Base-by-base conservation (phyloP, 1,140 invertebrate genomes). In the Drosophila triauraria region DNA sequence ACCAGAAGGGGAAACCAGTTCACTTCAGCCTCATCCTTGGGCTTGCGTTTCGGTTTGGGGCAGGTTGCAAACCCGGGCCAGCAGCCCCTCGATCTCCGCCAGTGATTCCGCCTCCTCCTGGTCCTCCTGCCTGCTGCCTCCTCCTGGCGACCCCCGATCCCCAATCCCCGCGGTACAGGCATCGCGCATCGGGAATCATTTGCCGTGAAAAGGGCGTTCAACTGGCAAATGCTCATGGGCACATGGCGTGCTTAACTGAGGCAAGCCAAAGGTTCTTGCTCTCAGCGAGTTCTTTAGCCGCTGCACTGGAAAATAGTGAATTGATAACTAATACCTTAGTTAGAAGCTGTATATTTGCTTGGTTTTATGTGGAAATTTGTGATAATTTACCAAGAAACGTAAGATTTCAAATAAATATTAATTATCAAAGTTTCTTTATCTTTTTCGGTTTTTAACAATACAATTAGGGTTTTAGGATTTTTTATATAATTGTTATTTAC, bases 141-240 rank as follows among this genome's bases (percentile, higher is more conserved):
- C 30, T 38, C 35, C 35, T 38, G 32, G 46, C 42, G 30, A 35
- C 35, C 50, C 17, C 25, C 25, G 23, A 20, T 64, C 44, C 53
- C 43, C 25, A 9, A 51, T 59, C 51, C 35, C 69, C 35, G 17
- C 23, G 75, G 67, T 78, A 71, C 76, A 63, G 76, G 64, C 78
- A 61, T 72, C 53, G 67, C 54, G 53, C 75, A 82, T 78, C 60
- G 69, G 76, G 86, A 92, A 91, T 87, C 85, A 92, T 86, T 84
- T 92, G 91, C 91, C 91, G 91, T 92, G 91, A 92, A 92, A 92
- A 92, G 91, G 91, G 86, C 87, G 84, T 92, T 92, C 84, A 92
- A 91, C 91, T 88, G 81, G 80, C 82, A 87, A 87, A 86, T 80
- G 78, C 84, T 80, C 82, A 88, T 83, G 80, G 78, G 77, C 85